Evolutionary conservation across 2,888 invertebrate genomes (phyloP).

Genomic region (Drosophila prostipennis): DNA sequence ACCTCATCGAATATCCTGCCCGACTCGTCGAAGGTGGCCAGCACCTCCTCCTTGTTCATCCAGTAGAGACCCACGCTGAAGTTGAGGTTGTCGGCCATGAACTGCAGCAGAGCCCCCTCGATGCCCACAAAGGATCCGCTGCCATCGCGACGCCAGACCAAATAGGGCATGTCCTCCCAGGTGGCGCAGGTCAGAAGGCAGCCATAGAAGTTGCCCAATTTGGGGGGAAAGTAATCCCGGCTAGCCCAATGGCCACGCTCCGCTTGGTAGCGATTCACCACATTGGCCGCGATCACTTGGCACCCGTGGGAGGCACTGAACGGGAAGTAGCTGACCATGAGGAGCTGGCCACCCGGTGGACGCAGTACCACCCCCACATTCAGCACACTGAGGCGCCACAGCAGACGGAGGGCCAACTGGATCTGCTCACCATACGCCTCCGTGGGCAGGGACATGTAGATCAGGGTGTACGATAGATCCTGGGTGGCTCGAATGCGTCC

Average conservation of each 20-base stretch:
- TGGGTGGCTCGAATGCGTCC: conserved; percentile 50
- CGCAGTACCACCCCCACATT: conserved; percentile 58
- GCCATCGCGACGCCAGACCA: conserved; percentile 35
- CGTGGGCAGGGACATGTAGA: conserved; percentile 54
- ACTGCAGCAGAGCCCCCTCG: conserved; percentile 74
- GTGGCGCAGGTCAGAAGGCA: conserved; percentile 76
- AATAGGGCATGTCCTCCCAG: conserved; percentile 76
- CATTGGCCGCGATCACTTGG: conserved; percentile 48
- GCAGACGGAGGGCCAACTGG: conserved; percentile 45
- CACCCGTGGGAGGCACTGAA: conserved; percentile 56
- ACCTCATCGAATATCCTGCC: conserved; percentile 69
- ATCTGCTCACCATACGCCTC: conserved; percentile 37
- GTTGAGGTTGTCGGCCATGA: conserved; percentile 67
- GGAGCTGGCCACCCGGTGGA: conserved; percentile 24
- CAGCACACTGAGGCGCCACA: conserved; percentile 67
- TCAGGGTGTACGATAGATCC: conserved; percentile 61
- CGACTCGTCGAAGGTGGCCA: conserved; percentile 59
- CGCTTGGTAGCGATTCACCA: conserved; percentile 62
- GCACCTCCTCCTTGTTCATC: conserved; percentile 60
- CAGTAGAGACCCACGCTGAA: conserved; percentile 66
- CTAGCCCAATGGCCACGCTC: conserved; percentile 46
- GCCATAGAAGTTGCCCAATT: conserved; percentile 70
- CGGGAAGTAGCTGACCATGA: conserved; percentile 74
- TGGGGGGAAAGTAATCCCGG: conserved; percentile 55
- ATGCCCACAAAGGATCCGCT: conserved; percentile 65